These are phyloP conservation scores for Chrysocyon brachyurus DNA, from an alignment of 2,797 vertebrate species.

Conservation along the genomic window DNA sequence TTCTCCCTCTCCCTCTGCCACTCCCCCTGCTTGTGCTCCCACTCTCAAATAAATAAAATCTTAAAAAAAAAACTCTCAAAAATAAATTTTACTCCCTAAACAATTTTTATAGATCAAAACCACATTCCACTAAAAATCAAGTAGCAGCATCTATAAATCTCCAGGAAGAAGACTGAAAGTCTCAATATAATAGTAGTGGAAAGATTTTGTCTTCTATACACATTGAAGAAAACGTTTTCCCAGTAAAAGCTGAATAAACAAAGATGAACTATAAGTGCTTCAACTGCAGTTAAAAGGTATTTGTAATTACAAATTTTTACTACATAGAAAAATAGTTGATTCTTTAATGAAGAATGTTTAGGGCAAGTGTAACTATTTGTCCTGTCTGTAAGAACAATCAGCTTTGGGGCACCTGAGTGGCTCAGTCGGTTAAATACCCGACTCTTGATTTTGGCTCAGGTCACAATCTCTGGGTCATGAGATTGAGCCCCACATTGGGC, in stretches of 20 bases:
- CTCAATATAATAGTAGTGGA: slow-evolving; percentile 33
- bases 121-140: slow-evolving; percentile 32
- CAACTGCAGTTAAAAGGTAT: slow-evolving; percentile 49
- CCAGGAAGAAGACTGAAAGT: background rate
- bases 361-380: background rate
- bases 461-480: background rate
- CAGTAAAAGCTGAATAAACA: slow-evolving; percentile 59
- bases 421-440: background rate
- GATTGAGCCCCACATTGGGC: background rate
- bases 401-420: background rate
- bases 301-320: slow-evolving; percentile 37
- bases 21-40: too few relatives aligned
- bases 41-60: too few relatives aligned
- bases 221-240: background rate
- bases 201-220: slow-evolving; percentile 46
- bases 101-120: slow-evolving; percentile 52
- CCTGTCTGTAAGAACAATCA: background rate
- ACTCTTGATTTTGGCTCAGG: background rate
- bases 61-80: background rate
- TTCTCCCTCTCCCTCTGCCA: too few relatives aligned
- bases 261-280: slow-evolving; percentile 7
- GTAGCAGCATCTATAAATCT: slow-evolving; percentile 15
- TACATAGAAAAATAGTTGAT: slow-evolving; percentile 10
- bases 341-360: slow-evolving; percentile 60
- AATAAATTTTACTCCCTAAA: background rate